phyloP scores from a whole-genome alignment of 2,797 vertebrate genomes.

The Sphenodon punctatus region DNA sequence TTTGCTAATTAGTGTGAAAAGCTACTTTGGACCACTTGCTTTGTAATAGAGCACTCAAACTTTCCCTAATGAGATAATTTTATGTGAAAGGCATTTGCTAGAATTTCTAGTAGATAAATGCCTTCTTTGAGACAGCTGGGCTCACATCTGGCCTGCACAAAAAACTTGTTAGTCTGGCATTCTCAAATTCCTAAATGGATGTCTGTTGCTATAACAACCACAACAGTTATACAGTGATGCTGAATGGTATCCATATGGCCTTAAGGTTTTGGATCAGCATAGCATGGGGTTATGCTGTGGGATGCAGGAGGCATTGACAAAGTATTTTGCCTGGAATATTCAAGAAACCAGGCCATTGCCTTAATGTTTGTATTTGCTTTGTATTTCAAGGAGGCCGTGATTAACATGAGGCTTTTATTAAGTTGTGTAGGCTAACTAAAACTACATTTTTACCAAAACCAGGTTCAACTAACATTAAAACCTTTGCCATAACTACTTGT shows the following conservation, averaged over 20 bases:
- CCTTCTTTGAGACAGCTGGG: neutral
- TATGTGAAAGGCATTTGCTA: constrained; percentile 1
- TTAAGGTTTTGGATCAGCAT: neutral
- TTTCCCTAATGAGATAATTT: too few relatives aligned
- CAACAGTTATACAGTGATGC: neutral
- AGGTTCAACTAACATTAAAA: too few relatives aligned
- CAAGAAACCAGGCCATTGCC: neutral
- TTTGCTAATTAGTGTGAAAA: too few relatives aligned
- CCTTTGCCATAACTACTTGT: neutral
- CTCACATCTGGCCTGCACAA: neutral
- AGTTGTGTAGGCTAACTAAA: fast-evolving
- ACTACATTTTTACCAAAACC: too few relatives aligned
- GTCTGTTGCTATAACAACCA: neutral
- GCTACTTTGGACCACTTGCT: too few relatives aligned
- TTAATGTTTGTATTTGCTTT: neutral
- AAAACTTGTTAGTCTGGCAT: neutral
- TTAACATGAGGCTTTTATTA: neutral
- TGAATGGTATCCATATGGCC: neutral
- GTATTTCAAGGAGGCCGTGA: neutral
- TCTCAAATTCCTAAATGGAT: neutral
- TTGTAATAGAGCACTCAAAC: too few relatives aligned
- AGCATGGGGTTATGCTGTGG: neutral
- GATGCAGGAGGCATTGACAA: neutral
- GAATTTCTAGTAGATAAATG: neutral
- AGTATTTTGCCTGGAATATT: neutral